These are phyloP conservation scores for Adelphocoris suturalis DNA, from an alignment of 2,888 invertebrate species.

Conservation along the genomic window DNA sequence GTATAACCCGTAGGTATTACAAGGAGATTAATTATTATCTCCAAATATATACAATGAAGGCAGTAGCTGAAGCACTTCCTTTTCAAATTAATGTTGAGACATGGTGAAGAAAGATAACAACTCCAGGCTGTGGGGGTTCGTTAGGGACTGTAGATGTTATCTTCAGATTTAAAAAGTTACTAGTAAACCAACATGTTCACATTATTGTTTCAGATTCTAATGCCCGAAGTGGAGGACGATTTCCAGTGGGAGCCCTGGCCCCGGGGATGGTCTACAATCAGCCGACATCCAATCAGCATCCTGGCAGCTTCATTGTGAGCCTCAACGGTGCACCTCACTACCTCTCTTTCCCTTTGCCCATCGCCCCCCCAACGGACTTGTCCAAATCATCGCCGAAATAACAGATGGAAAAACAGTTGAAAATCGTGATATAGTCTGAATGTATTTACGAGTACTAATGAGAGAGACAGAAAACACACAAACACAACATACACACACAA, in stretches of 20 bases:
- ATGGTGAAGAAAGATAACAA: no score
- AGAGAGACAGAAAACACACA: no score
- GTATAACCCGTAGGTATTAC: no score
- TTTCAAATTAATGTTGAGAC: no score
- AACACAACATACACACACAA: no score
- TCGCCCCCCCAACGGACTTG: slow-evolving; percentile 74
- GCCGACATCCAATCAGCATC: slow-evolving; percentile 77
- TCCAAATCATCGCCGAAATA: slow-evolving; percentile 73
- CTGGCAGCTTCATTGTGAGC: slow-evolving; percentile 79
- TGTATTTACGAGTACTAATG: no score
- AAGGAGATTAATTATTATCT: no score
- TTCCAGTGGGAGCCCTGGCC: slow-evolving; percentile 48
- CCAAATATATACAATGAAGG: no score
- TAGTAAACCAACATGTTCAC: neutral
- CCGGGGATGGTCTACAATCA: slow-evolving; percentile 79
- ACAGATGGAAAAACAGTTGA: neutral
- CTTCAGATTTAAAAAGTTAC: no score
- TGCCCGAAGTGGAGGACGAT: slow-evolving; percentile 24
- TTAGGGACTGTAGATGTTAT: no score
- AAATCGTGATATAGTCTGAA: neutral
- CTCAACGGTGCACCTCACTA: slow-evolving; percentile 77
- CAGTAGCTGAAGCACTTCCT: no score
- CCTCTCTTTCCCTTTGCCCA: slow-evolving; percentile 75
- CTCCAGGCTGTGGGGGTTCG: no score
- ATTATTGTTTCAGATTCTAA: slow-evolving; percentile 8